Conservation (phyloP, 2,888 invertebrate genomes). For the Diarsia mendica region DNA sequence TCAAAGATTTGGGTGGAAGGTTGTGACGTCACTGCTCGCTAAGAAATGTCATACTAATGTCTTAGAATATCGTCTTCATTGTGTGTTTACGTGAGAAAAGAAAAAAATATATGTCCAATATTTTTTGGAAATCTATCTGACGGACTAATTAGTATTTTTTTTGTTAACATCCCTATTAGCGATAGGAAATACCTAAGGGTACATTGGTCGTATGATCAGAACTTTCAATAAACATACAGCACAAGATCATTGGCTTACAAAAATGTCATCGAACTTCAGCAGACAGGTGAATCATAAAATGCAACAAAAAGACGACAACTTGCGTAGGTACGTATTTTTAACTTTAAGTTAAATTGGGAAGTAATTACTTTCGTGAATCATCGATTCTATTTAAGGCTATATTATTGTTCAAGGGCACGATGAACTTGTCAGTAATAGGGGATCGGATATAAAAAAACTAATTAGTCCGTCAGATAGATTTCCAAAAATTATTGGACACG, state of each 20-base stretch:
- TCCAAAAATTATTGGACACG: too few species aligned
- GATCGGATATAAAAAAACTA: too few species aligned
- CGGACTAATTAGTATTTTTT: too few species aligned
- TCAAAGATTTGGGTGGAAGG: too few species aligned
- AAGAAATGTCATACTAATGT: too few species aligned
- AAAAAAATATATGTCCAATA: too few species aligned
- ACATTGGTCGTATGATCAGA: not conserved
- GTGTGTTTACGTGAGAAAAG: too few species aligned
- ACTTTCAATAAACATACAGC: not conserved
- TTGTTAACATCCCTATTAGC: too few species aligned
- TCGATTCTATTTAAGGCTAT: not conserved
- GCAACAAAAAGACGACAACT: not conserved
- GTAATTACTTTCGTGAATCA: slow-evolving; percentile 33
- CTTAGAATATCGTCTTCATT: too few species aligned
- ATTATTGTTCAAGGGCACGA: slow-evolving; percentile 3
- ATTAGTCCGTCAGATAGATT: too few species aligned
- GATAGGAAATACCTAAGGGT: not conserved
- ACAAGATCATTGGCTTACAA: not conserved
- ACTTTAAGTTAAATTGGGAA: slow-evolving; percentile 1
- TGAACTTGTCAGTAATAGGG: slow-evolving; percentile 11
- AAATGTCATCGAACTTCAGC: slow-evolving; percentile 23
- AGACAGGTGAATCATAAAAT: slow-evolving; percentile 16
- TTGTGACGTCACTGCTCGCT: too few species aligned
- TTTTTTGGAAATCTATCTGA: too few species aligned
- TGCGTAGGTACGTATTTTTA: slow-evolving; percentile 20